Evolutionary conservation across 35 echinoderm and acorn worm genomes (phyloP), one percentile per base, ranked within the genome.

Genomic region (Acanthaster planci): DNA sequence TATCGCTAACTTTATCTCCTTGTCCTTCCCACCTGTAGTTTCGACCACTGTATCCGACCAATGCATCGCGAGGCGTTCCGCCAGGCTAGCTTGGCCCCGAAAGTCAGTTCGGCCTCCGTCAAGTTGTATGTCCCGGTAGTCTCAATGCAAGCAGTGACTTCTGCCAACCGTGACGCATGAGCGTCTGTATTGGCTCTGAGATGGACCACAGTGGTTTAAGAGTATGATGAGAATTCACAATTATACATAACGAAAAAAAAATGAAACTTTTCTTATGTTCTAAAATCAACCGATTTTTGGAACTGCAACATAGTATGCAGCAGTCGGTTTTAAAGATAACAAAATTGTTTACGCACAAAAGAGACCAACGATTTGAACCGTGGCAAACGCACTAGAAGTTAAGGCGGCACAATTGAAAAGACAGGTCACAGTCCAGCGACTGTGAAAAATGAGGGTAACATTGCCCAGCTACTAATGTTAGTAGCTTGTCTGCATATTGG

Each of bases 11-110:
- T n/a, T n/a, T n/a, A n/a, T n/a, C n/a, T n/a, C n/a, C n/a, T n/a
- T n/a, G n/a, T n/a, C n/a, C n/a, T n/a, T n/a, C 57, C 51, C 78
- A 92, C 93, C 85, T 95, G 85, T 16, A 95, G 51, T 5, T 88
- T 91, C 17, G 76, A 84, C 93, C 93, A 95, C 17, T 95, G 82
- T 42, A 86, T 91, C n/a, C 93, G 85, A 19, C 85, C 80, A 32
- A 87, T 39, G 31, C 83, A 95, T 60, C 84, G 31, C 5, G 93
- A 85, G 10, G 81, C 76, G 80, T 95, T 95, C 30, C 93, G 90
- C 93, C 93, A 95, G 17, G 93, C 93, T 8, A 81, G 51, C 51
- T 89, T 91, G 35, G 82, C 81, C 12, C 93, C 93, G 68, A 85
- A 95, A 18, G 79, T 81, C 6, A 95, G 80, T 37, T 95, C 93